Percentiles rank a stretch among this genome's conserved stretches.
These are phyloP conservation scores for Pangasius mekongensis DNA, from an alignment of 2,797 vertebrate species.

Conservation along the genomic window DNA sequence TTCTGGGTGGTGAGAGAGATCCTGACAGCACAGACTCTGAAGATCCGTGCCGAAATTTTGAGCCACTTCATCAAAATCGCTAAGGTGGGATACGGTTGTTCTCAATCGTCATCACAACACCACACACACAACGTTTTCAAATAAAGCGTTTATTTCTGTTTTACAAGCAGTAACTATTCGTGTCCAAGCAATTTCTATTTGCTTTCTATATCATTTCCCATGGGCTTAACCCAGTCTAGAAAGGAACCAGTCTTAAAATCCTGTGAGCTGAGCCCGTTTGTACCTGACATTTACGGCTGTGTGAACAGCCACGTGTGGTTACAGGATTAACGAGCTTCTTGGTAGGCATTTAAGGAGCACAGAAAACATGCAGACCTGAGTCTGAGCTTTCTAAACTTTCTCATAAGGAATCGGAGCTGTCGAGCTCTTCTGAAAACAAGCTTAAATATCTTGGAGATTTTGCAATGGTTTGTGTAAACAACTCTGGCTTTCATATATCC, in stretches of 20 bases:
- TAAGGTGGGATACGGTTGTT: conserved; percentile 83
- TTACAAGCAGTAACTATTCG: background rate
- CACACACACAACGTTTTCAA: background rate
- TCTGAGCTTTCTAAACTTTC: background rate
- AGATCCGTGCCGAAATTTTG: conserved; percentile 94
- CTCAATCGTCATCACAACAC: background rate
- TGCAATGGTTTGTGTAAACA: background rate
- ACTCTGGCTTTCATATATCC: background rate
- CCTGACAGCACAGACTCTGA: conserved; percentile 93
- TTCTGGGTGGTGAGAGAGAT: conserved; percentile 98
- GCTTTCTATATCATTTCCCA: background rate
- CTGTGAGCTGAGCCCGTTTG: background rate
- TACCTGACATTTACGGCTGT: conserved; percentile 4
- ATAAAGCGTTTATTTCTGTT: background rate
- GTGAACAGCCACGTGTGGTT: background rate
- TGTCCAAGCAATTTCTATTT: background rate
- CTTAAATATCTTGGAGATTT: background rate
- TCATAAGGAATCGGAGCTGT: background rate
- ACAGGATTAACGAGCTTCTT: conserved; percentile 8
- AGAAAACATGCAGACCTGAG: background rate
- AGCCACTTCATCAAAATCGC: conserved; percentile 97
- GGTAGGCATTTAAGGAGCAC: background rate
- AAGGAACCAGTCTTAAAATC: background rate
- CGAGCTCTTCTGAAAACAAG: background rate
- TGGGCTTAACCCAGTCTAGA: background rate